Base-by-base conservation (phyloP, 64 coral and sea anemone species). In the Anthopleura sola region DNA sequence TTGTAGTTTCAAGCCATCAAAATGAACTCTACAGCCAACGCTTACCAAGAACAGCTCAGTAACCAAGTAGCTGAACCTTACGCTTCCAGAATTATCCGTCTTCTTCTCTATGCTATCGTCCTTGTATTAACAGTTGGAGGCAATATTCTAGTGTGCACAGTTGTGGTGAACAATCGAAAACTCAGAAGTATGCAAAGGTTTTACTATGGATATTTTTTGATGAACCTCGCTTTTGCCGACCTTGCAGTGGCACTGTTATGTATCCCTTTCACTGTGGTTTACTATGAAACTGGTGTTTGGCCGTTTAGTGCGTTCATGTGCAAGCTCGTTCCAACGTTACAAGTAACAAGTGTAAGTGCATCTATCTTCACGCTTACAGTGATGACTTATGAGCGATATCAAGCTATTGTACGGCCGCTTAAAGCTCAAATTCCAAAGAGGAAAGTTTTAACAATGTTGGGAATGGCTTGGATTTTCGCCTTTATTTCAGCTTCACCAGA, bases 121-220 rank as follows among this genome's bases (percentile, higher is more conserved):
- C 87, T 92, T 16, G 16, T 92, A 2, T 56, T 92, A 40, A 83
- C 90, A 19, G 76, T 92, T 17, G 34, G 49, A 48, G 90, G 90
- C 0, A 92, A 92, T 49, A 23, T 55, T 5, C 37, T 92, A 40
- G 90, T 86, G 1, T 49, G 85, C 37, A 83, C 53, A 32, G 90
- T 87, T 5, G 85, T 92, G 33, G 15, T 55, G 3, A 87, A 82
- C 23, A 92, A 86, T 33, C 55, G 78, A 81, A 86, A 92, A 55
- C 78, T 92, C 10, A 75, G 90, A n/a, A 92, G 85, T 26, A 49
- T 82, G 10, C 75, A 86, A 34, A 57, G 84, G 24, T 92, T 82
- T 55, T 92, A 92, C 36, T 87, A 92, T 34, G 90, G 90, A 6
- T 92, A 92, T 49, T 92, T 82, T 64, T 71, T 92, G 18, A 80